phyloP scores from a whole-genome alignment of 2,797 vertebrate species.

The Anabacerthia variegaticeps region DNA sequence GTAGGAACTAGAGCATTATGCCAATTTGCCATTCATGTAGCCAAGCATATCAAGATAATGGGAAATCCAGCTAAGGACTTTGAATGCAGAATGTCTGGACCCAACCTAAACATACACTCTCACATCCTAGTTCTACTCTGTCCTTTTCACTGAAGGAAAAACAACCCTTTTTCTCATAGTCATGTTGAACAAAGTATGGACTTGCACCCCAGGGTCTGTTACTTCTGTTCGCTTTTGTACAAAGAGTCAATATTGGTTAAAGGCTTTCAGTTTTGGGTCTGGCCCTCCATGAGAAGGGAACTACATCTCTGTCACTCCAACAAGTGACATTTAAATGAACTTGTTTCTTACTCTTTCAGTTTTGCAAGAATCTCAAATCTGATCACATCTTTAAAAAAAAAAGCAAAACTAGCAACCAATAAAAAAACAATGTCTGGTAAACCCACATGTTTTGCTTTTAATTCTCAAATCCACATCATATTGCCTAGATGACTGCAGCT shows the following conservation, averaged over 20 bases:
- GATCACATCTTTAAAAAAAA: neutral
- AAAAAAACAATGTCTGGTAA: neutral
- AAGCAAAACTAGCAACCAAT: neutral
- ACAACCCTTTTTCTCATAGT: neutral
- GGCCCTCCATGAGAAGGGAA: neutral
- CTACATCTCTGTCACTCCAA: neutral
- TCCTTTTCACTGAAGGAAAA: neutral
- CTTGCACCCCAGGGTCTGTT: neutral
- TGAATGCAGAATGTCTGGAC: neutral
- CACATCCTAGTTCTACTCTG: neutral
- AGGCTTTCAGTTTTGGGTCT: neutral
- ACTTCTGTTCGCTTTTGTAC: neutral
- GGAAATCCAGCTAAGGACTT: neutral
- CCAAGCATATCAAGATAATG: neutral
- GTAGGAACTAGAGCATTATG: neutral
- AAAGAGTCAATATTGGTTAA: neutral
- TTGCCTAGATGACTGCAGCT: neutral
- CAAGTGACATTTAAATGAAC: neutral
- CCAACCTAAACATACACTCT: neutral
- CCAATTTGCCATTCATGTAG: neutral
- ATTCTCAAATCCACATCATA: neutral
- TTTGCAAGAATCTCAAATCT: conserved; percentile 7
- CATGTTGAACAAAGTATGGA: neutral
- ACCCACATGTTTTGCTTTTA: neutral
- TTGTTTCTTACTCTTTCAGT: neutral